These are phyloP conservation scores for Phyllotreta striolata DNA, from an alignment of 2,888 invertebrate species.

Conservation along the genomic window DNA sequence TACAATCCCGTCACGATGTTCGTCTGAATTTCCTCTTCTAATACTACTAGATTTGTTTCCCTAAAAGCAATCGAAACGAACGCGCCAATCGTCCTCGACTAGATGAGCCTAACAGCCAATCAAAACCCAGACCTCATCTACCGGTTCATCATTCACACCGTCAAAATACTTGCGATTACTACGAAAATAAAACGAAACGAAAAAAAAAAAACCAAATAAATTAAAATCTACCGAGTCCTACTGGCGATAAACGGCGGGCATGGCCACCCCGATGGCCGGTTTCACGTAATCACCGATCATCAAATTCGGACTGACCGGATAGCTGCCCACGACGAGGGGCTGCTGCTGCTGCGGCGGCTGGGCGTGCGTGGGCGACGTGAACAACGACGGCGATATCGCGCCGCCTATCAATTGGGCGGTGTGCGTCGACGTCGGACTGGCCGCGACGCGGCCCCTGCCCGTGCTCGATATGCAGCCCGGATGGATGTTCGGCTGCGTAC, in stretches of 20 bases:
- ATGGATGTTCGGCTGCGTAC: constrained; percentile 68
- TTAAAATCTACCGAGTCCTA: constrained; percentile 42
- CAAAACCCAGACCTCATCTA: too few species aligned
- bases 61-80: too few species aligned
- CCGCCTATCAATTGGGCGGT: constrained; percentile 73
- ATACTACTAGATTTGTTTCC: too few species aligned
- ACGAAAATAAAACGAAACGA: too few species aligned
- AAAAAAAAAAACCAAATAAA: constrained; percentile 23
- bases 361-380: constrained; percentile 60
- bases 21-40: too few species aligned
- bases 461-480: constrained; percentile 71
- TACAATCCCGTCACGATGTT: too few species aligned
- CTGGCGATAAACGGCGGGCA: constrained; percentile 58
- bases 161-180: constrained; percentile 5
- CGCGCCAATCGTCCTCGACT: too few species aligned
- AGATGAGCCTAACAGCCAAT: too few species aligned
- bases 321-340: constrained; percentile 65
- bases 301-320: constrained; percentile 74
- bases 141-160: constrained; percentile 1
- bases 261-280: constrained; percentile 53
- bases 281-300: constrained; percentile 81
- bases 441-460: constrained; percentile 67
- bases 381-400: constrained; percentile 74
- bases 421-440: constrained; percentile 69
- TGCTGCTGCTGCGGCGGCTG: constrained; percentile 49